These are phyloP conservation scores for Raja brachyura DNA, from an alignment of 2,113 vertebrate species.

Conservation along the genomic window DNA sequence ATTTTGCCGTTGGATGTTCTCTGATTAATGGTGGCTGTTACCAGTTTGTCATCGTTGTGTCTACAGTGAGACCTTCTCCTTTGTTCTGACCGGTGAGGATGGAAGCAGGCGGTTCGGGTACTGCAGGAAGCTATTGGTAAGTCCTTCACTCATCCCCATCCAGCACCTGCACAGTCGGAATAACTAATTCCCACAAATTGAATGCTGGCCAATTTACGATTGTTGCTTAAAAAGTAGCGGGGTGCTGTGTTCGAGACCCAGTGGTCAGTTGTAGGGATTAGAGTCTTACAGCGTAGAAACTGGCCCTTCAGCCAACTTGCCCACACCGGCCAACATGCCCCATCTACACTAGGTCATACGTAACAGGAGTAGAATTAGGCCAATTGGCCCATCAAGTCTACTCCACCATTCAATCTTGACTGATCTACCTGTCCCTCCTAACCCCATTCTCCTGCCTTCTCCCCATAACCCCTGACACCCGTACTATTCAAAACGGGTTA, in stretches of 20 bases:
- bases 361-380: no score
- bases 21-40: not conserved
- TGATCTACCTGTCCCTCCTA: no score
- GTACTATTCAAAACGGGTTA: no score
- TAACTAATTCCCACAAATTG: not conserved
- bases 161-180: not conserved
- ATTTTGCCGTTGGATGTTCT: not conserved
- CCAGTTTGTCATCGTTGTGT: slow-evolving; percentile 40
- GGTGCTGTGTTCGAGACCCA: slow-evolving; percentile 12
- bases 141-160: slow-evolving; percentile 42
- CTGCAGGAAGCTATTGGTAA: slow-evolving; percentile 94
- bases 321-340: no score
- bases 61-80: slow-evolving; percentile 91
- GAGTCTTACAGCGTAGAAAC: no score
- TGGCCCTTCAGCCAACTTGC: no score
- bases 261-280: slow-evolving; percentile 12
- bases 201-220: no score
- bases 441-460: no score
- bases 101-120: slow-evolving; percentile 96
- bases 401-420: no score
- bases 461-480: no score
- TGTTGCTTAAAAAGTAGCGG: not conserved
- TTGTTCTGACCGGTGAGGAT: slow-evolving; percentile 91
- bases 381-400: no score
- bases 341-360: no score